Base-by-base conservation (phyloP, 2,888 invertebrate genomes). In the Ichneumoninae sp. region DNA sequence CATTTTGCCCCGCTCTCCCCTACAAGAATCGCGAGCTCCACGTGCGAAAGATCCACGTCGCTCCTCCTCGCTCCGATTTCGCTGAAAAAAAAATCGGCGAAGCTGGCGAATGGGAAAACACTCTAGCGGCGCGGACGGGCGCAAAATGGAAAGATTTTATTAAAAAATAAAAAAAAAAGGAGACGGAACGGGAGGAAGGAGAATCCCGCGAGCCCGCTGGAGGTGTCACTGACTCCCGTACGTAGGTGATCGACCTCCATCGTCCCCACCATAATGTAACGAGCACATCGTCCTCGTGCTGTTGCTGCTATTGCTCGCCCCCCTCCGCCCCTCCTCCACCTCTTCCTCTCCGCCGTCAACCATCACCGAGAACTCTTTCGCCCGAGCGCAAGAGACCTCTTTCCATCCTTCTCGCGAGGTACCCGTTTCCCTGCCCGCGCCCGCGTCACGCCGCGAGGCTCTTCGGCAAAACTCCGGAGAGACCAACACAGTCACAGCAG, bases 191-290 rank as follows among this genome's bases (percentile, higher is more conserved):
- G 26, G 63, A 80, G 75, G 79, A 68, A 83, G 86, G 81, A 81
- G 86, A 86, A 87, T 88, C 87, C 87, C 88, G 85, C 84, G 88
- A 76, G 83, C 73, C 76, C 76, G 83, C 73, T 76, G 76, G 71
- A 92, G 92, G 93, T 93, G 93, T 93, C 93, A 93, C 93, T 93
- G 93, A 93, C 93, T 93, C 92, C 91, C 90, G 92, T 90, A 89
- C 93, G 91, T 93, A 93, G 93, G 93, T 93, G 93, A 93, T 93
- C 93, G 93, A 93, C 93, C 93, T 93, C 93, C 91, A 91, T 92
- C 90, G 89, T 87, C 84, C 74, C 82, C 83, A 80, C 80, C 74
- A 84, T 44, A 63, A 47, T 77, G 57, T 50, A 73, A 85, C 81
- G 74, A 85, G 86, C 87, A 85, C 87, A 85, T 85, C 88, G 82